Conservation (phyloP, 2,113 vertebrate genomes). For the Engystomops pustulosus region DNA sequence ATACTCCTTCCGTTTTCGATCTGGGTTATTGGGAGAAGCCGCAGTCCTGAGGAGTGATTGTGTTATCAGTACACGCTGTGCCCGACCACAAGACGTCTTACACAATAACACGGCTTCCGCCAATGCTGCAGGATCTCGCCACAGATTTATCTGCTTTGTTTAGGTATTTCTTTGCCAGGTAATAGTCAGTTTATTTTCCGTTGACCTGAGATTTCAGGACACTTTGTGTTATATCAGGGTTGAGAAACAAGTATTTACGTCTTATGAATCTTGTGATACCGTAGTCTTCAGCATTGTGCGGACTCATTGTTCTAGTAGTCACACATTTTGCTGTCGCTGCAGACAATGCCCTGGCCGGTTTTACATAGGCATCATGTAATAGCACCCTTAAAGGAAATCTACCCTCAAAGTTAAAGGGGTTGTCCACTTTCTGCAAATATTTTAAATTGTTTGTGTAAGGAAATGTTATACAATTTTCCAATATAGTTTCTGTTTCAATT, state of each 20-base stretch:
- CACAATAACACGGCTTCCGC: constrained; percentile 46
- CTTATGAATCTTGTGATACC: no score
- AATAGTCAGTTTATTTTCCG: background rate
- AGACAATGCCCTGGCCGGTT: no score
- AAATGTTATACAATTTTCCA: no score
- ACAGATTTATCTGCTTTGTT: constrained; percentile 14
- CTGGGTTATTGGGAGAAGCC: constrained; percentile 22
- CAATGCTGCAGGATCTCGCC: constrained; percentile 4
- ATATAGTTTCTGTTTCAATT: no score
- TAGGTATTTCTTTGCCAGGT: background rate
- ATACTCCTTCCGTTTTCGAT: constrained; percentile 41
- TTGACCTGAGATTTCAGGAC: background rate
- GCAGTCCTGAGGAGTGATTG: background rate
- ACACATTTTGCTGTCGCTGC: no score
- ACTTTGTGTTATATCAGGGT: background rate
- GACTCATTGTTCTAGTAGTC: no score
- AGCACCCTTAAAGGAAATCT: no score
- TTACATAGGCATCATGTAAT: no score
- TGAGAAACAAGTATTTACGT: background rate
- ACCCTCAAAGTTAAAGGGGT: no score
- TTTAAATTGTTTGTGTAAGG: no score
- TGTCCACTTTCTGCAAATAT: no score
- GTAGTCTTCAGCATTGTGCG: no score
- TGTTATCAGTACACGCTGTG: constrained; percentile 41
- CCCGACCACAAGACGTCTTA: constrained; percentile 6